Evolutionary conservation across 2,797 vertebrate genomes (phyloP).

Genomic region (Enteromius paludinosus): DNA sequence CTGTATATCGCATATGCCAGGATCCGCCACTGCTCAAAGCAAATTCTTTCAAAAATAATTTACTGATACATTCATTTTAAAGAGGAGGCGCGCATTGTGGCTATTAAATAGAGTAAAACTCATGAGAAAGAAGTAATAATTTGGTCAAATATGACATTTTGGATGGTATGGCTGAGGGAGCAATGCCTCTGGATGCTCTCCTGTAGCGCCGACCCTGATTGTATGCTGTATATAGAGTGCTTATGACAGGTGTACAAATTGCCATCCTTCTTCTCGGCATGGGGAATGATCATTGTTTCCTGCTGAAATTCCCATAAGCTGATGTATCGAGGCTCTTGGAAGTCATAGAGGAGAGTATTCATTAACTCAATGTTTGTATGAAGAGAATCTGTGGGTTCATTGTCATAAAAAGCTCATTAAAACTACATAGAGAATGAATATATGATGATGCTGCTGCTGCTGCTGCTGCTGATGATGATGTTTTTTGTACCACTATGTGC

Average conservation of each 20-base stretch:
- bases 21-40: not conserved
- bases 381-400: constrained; percentile 18
- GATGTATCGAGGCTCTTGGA: not conserved
- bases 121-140: constrained; percentile 11
- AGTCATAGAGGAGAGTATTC: constrained; percentile 27
- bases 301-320: constrained; percentile 27
- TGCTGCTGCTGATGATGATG: not conserved
- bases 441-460: constrained; percentile 22
- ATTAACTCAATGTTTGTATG: constrained; percentile 43
- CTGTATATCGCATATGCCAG: not conserved
- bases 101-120: not conserved
- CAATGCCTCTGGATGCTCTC: not conserved
- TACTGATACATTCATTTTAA: constrained; percentile 17
- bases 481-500: constrained; percentile 18
- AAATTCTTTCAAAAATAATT: not conserved
- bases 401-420: constrained; percentile 40
- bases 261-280: constrained; percentile 5
- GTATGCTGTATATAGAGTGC: constrained; percentile 7
- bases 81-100: not conserved
- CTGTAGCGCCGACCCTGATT: constrained; percentile 20
- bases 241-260: constrained; percentile 25
- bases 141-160: not conserved
- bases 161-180: not conserved
- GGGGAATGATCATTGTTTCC: constrained; percentile 18
- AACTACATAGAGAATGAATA: constrained; percentile 2